Percentiles rank a stretch among this genome's conserved stretches.
Conservation (phyloP, 2,888 invertebrate species). For the Cerastis rubricosa region DNA sequence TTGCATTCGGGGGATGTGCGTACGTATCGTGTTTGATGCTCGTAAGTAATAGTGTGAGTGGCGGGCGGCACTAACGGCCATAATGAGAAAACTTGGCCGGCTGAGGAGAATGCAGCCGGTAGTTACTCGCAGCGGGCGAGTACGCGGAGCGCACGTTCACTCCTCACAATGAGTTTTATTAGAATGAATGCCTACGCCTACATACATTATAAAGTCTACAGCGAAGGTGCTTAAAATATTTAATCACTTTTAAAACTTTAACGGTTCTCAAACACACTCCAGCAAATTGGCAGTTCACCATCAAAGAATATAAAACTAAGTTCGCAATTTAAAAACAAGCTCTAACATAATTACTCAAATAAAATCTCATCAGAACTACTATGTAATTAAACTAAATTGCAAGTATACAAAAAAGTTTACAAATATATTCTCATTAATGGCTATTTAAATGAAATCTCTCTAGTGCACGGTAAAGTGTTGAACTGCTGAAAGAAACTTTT, state of each 20-base stretch:
- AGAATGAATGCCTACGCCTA: slow-evolving; percentile 50
- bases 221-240: slow-evolving; percentile 21
- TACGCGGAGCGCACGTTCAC: slow-evolving; percentile 64
- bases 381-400: slow-evolving; percentile 47
- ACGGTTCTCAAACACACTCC: slow-evolving; percentile 15
- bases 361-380: slow-evolving; percentile 33
- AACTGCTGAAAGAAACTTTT: slow-evolving; percentile 70
- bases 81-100: slow-evolving; percentile 89
- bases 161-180: slow-evolving; percentile 57
- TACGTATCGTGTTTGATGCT: slow-evolving; percentile 79
- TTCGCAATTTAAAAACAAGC: slow-evolving; percentile 43
- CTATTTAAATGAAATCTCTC: slow-evolving; percentile 63
- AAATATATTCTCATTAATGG: slow-evolving; percentile 64
- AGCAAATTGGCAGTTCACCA: slow-evolving; percentile 26
- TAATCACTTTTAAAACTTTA: slow-evolving; percentile 37
- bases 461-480: slow-evolving; percentile 48
- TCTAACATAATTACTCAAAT: slow-evolving; percentile 35
- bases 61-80: slow-evolving; percentile 80
- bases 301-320: slow-evolving; percentile 29
- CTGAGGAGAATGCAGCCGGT: slow-evolving; percentile 73
- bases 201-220: slow-evolving; percentile 36
- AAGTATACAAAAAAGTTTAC: slow-evolving; percentile 51
- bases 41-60: slow-evolving; percentile 80
- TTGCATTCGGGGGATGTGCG: slow-evolving; percentile 71
- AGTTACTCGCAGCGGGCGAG: slow-evolving; percentile 70